Base-by-base conservation (phyloP, 2,113 vertebrate genomes). In the Trichomycterus rosablanca region DNA sequence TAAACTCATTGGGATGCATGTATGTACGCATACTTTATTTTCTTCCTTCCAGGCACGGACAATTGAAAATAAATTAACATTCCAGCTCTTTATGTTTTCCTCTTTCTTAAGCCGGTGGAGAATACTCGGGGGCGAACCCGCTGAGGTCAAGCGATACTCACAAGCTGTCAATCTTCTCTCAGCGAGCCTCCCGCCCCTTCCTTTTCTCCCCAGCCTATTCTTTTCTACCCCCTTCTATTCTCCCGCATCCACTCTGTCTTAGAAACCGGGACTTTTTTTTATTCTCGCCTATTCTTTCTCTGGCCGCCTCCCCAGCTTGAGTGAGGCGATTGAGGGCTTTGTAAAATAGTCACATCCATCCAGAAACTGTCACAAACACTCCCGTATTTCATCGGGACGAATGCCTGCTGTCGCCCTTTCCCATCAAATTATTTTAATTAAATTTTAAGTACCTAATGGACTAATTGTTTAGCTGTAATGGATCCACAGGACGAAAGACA, bases 61-160 rank as follows among this genome's bases (percentile, higher is more conserved):
- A 86, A 86, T 86, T 81, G 83, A 84, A 88, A 87, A 87, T 88
- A 83, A 88, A 88, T 86, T 88, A 88, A 88, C 84, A 88, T 88
- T 88, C 86, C 83, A 76, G 70, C 18, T 80, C 81, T 83, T 88
- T 86, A 81, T 84, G 78, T 84, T 78, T 62, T 76, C 59, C 72
- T 34, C 59, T 61, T 37, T 74, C 74, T 78, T 82, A 81, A 85
- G 81, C 80, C 76, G 40, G 77, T 69, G 73, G 67, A 82, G 80
- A 80, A 80, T 83, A 79, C 78, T 81, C 34, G 11, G 34, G 78
- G 81, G 74, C 75, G 56, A 80, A 80, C 67, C 77, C 73, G 56
- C 72, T 48, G 76, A 78, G 84, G 86, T 88, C 84, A 86, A 83
- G 77, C 78, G 70, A 54, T 74, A 81, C 84, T 86, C 83, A 78